A percentile compares a stretch with the other conserved stretches of the same genome.
These are phyloP conservation scores for Crambe crambe DNA, from an alignment of 37 sponge, comb jelly and placozoan species.

Conservation along the genomic window DNA sequence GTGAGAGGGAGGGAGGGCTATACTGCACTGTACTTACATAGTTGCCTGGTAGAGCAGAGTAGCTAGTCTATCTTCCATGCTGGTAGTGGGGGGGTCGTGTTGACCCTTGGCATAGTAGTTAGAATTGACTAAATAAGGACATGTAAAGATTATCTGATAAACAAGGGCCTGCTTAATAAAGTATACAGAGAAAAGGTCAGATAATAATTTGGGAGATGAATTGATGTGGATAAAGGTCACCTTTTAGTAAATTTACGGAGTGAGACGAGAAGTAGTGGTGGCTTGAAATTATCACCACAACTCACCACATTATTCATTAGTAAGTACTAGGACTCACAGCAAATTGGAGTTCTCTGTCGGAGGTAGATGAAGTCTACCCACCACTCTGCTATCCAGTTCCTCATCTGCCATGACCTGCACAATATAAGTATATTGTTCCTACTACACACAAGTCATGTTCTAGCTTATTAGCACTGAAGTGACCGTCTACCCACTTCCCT, in stretches of 20 bases:
- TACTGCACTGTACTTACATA: conserved; percentile 32
- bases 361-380: conserved; percentile 82
- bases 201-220: not conserved
- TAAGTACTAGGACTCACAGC: conserved; percentile 47
- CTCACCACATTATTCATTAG: not conserved
- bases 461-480: no score
- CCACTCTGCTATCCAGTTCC: conserved; percentile 73
- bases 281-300: not conserved
- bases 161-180: not conserved
- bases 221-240: not conserved
- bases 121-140: conserved; percentile 56
- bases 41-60: conserved; percentile 5
- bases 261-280: not conserved
- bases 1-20: not conserved
- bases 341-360: conserved; percentile 49
- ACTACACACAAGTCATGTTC: no score
- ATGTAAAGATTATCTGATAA: not conserved
- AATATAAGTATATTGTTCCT: no score
- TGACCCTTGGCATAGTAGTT: conserved; percentile 64
- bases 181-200: not conserved
- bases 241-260: not conserved
- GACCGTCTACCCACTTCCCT: no score
- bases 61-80: conserved; percentile 67
- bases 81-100: not conserved
- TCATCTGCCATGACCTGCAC: conserved; percentile 33